phyloP scores from a whole-genome alignment of 2,113 vertebrate genomes.

The Progne subis region DNA sequence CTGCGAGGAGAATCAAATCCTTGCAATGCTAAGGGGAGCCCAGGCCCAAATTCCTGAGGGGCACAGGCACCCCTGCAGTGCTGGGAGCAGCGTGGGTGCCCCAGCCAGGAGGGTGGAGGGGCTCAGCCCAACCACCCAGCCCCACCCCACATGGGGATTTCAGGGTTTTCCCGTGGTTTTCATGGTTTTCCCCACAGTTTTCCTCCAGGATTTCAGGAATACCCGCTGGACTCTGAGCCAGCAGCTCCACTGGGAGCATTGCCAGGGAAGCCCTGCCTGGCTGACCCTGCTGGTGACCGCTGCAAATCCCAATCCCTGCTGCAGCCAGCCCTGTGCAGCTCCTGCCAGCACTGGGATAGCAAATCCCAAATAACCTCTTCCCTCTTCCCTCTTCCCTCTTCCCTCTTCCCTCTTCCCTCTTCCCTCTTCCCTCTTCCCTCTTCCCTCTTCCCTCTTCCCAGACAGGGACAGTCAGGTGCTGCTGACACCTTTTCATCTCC shows the following conservation, averaged over 20 bases:
- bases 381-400: too few species aligned
- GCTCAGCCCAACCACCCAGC: neutral
- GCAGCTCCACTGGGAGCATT: fast-evolving
- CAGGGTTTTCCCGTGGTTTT: fast-evolving
- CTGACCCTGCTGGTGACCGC: neutral
- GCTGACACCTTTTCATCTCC: neutral
- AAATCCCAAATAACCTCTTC: neutral
- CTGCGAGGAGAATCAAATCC: neutral
- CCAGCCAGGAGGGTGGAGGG: fast-evolving
- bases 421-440: too few species aligned
- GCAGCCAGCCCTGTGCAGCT: neutral
- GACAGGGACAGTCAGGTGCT: fast-evolving
- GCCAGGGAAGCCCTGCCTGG: fast-evolving
- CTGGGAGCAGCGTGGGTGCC: neutral
- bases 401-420: too few species aligned
- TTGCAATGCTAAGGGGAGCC: fast-evolving
- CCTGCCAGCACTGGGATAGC: neutral
- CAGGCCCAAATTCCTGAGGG: neutral
- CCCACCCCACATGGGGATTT: fast-evolving
- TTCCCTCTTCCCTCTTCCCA: neutral
- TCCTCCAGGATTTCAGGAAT: too few species aligned
- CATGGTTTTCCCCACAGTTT: neutral
- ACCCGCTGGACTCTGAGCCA: fast-evolving
- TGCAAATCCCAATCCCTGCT: neutral
- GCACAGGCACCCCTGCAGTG: fast-evolving